A percentile compares a stretch with the other conserved stretches of the same genome.
Evolutionary conservation across 2,113 vertebrate species (phyloP).

Genomic region (Ictalurus punctatus): DNA sequence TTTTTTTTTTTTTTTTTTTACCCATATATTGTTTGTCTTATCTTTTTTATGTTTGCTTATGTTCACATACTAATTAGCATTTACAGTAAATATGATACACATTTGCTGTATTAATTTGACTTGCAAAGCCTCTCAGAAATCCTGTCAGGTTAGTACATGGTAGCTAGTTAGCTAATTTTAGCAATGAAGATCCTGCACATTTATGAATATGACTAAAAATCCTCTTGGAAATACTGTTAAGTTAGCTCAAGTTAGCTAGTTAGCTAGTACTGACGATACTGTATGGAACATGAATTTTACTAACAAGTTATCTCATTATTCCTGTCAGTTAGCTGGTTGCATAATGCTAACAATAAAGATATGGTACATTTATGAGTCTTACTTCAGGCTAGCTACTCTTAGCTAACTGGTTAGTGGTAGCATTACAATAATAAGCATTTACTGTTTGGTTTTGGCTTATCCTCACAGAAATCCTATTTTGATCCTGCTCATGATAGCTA

Average conservation of each 20-base stretch:
- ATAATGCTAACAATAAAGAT: neutral
- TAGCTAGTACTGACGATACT: neutral
- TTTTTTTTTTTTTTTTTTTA: neutral
- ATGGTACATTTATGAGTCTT: neutral
- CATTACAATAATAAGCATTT: neutral
- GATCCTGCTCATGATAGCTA: neutral
- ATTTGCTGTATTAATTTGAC: neutral
- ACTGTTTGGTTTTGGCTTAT: neutral
- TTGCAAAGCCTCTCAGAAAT: neutral
- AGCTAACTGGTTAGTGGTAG: neutral
- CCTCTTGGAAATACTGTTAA: neutral
- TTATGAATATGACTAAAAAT: neutral
- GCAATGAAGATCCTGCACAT: neutral
- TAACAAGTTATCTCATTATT: neutral
- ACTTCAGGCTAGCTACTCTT: neutral
- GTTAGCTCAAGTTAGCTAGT: neutral
- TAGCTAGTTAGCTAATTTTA: neutral
- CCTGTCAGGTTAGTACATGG: neutral
- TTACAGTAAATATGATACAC: neutral
- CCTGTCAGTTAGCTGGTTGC: neutral
- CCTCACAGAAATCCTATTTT: neutral
- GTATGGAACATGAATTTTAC: too few species aligned
- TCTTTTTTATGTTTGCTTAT: neutral
- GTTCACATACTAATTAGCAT: neutral
- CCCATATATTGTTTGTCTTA: too few species aligned